Evolutionary conservation across 2,797 vertebrate species (phyloP), one percentile per base, ranked within the genome.

Genomic region (Danio kyathit): DNA sequence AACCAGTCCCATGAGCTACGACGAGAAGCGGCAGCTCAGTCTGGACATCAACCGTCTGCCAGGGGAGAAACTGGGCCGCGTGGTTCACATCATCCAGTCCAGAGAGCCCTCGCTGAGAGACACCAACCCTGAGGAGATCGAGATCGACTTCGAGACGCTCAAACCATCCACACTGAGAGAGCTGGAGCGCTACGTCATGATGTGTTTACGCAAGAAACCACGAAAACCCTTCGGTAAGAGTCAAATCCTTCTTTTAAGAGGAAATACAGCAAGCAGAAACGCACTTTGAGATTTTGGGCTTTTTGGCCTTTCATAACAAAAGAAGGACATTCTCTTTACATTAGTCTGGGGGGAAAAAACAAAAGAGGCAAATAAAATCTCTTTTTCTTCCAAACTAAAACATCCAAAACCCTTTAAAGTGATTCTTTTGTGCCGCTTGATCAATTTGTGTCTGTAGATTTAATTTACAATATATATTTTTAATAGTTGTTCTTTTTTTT

Each of bases 61-160:
- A 0, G 97, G 97, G 0, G 97, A 98, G 89, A 98, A 98, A 83
- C 91, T 98, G 79, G 97, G 97, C 14, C 94, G 97, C 0, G 97
- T 97, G 0, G 96, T 98, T 0, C 97, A 98, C 91, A 98, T 98
- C 91, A 98, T 98, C 87, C 97, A 98, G 76, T 95, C 96, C 0
- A 91, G 97, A 0, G 97, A 98, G 81, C 97, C 97, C 0, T 97
- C 97, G 2, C 91, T 98, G 16, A 86, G 96, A 0, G 97, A 98
- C 84, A 97, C 97, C 76, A 98, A 98, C 90, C 97, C 97, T 0
- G 97, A 98, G 85, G 97, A 98, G 89, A 98, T 98, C 0, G 97
- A 98, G 90, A 98, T 98, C 0, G 97, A 98, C 86, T 98, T 98
- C 0, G 97, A 98, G 88, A 98, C 96, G 0, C 94, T 98, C 83